These are phyloP conservation scores for Poicephalus gulielmi DNA, from an alignment of 2,113 vertebrate genomes.

Conservation along the genomic window DNA sequence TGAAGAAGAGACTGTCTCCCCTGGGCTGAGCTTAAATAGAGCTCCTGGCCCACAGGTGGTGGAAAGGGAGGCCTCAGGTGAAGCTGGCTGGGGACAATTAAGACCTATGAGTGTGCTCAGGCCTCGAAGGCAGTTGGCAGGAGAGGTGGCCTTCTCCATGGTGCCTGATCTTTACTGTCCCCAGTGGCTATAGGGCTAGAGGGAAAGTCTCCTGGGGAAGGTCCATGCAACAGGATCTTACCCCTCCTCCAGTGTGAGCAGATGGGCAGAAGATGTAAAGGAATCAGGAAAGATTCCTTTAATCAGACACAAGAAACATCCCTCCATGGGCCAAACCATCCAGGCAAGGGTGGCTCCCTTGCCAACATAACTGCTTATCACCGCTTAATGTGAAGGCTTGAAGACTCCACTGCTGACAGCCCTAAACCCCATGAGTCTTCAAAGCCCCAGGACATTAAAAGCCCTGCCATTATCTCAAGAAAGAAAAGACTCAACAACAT, in stretches of 20 bases:
- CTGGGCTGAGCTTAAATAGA: background rate
- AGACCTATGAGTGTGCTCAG: background rate
- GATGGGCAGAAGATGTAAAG: background rate
- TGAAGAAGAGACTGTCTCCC: rapidly evolving
- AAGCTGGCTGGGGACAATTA: background rate
- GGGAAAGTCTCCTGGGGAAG: background rate
- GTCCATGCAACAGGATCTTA: background rate
- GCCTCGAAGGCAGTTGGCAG: background rate
- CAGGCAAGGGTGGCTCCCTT: background rate
- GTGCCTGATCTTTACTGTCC: rapidly evolving
- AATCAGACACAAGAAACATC: background rate
- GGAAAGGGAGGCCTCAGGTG: background rate
- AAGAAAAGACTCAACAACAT: background rate
- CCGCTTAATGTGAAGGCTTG: background rate
- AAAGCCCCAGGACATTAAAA: background rate
- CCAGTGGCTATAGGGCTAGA: background rate
- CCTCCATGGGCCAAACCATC: background rate
- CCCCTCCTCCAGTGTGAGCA: background rate
- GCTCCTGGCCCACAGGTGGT: background rate
- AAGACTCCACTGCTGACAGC: background rate
- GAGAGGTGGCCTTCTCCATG: background rate
- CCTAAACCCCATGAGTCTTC: background rate
- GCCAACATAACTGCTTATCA: background rate
- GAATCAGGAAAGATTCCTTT: background rate
- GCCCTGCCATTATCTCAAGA: background rate